Evolutionary conservation across 2,113 vertebrate genomes (phyloP), one percentile per base, ranked within the genome.

Genomic region (Pionites leucogaster): DNA sequence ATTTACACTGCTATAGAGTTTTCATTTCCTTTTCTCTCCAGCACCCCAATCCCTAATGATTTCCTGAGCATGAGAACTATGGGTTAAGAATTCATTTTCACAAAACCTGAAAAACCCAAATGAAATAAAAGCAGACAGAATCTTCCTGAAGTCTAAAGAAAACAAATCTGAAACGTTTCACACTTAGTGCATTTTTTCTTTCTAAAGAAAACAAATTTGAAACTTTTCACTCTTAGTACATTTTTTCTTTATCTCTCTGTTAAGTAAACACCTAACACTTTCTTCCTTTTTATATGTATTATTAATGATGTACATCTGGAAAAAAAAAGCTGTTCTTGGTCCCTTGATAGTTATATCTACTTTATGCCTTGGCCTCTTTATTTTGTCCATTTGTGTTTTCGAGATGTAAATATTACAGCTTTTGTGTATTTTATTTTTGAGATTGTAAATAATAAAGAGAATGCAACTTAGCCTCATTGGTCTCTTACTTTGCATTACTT

Each of bases 21-120:
- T 85, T 47, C 17, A 39, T 35, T 71, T 12, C 7, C 6, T 37
- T 14, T 71, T 5, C 16, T 65, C 5, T 7, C 11, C 7, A 13
- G 4, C 8, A 11, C 9, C 9, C 2, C 5, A 6, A 13, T 1
- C 5, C 33, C 2, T 0, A 0, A 10, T 19, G 17, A 17, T 63
- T 84, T 84, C 6, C 23, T 37, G 16, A 42, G n/a, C 14, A 24
- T 3, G 10, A 77, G 17, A 65, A 76, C 9, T 80, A 7, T n/a
- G 8, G 18, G 5, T 4, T 27, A 59, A 77, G n/a, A 72, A 57
- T 59, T 5, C 6, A 13, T 53, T 78, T 82, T 33, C 17, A 68
- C 17, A 52, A 35, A 85, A 68, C 3, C 4, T 49, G 3, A 64
- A 88, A 53, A 52, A 9, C 1, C 3, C 28, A 82, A 64, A 67